Evolutionary conservation across 37 sponge, comb jelly and placozoan genomes (phyloP).

Genomic region (Hexactinellida sp.): DNA sequence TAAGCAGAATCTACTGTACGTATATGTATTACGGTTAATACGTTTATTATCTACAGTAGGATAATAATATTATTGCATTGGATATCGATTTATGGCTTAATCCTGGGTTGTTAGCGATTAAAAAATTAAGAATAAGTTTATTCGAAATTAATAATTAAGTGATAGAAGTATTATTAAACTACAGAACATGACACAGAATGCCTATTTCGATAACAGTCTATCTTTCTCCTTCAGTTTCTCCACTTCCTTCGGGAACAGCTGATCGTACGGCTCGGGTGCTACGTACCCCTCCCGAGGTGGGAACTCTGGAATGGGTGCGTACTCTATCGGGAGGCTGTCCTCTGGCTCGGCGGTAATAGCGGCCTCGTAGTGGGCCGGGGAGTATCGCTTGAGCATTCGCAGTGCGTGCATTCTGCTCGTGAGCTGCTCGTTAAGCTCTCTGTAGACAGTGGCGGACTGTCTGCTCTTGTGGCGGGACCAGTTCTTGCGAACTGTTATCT

Average conservation of each 20-base stretch:
- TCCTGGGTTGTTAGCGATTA: too few relatives aligned
- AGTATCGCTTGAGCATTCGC: constrained; percentile 55
- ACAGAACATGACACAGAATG: too few relatives aligned
- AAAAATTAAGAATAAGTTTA: too few relatives aligned
- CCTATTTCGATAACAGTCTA: too few relatives aligned
- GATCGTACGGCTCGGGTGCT: not conserved
- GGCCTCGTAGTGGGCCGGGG: constrained; percentile 36
- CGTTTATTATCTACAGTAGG: too few relatives aligned
- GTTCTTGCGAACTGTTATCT: constrained; percentile 46
- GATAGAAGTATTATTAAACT: too few relatives aligned
- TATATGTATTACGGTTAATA: too few relatives aligned
- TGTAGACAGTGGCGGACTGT: constrained; percentile 32
- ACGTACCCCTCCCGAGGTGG: not conserved
- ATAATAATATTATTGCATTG: too few relatives aligned
- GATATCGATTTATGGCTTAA: too few relatives aligned
- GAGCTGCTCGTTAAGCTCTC: constrained; percentile 26
- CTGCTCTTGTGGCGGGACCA: constrained; percentile 49
- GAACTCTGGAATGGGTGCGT: not conserved
- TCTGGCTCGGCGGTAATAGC: constrained; percentile 36
- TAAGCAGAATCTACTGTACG: too few relatives aligned
- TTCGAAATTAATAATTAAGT: too few relatives aligned
- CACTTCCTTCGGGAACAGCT: not conserved
- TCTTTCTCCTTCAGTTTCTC: too few relatives aligned
- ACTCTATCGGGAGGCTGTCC: not conserved
- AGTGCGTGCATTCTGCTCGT: constrained; percentile 49